Evolutionary conservation across 1,140 invertebrate species (phyloP).

Genomic region (Conus betulinus): DNA sequence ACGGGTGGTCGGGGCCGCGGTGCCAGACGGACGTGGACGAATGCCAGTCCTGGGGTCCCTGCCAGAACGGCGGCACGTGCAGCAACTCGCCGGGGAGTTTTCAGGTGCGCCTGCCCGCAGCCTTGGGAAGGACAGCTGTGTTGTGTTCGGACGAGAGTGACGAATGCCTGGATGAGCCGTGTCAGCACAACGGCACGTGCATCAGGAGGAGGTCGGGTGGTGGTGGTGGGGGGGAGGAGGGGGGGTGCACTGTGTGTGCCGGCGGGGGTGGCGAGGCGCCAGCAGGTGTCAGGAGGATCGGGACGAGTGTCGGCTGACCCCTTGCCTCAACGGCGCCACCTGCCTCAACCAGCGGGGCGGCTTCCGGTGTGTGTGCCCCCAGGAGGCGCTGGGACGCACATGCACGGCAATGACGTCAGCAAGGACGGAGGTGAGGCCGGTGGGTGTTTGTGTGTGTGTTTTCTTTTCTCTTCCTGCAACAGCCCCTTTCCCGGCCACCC

Average conservation of each 20-base stretch:
- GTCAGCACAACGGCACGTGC: slow-evolving; percentile 58
- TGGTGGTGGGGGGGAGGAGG: slow-evolving; percentile 29
- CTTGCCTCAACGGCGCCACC: slow-evolving; percentile 85
- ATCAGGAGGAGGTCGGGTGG: slow-evolving; percentile 40
- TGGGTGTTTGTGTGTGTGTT: too few relatives aligned
- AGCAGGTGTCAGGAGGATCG: slow-evolving; percentile 84
- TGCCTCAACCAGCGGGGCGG: slow-evolving; percentile 41
- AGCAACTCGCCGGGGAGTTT: slow-evolving; percentile 79
- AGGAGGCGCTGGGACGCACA: not conserved
- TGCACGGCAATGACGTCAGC: not conserved
- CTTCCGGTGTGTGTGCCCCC: slow-evolving; percentile 38
- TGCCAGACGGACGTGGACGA: slow-evolving; percentile 96
- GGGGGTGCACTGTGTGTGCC: slow-evolving; percentile 92
- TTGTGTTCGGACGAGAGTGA: slow-evolving; percentile 55
- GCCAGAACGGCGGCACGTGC: slow-evolving; percentile 91
- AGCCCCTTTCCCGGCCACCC: too few relatives aligned
- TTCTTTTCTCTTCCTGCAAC: too few relatives aligned
- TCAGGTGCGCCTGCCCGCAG: slow-evolving; percentile 83
- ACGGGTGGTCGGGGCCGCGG: slow-evolving; percentile 92
- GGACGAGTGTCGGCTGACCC: slow-evolving; percentile 74
- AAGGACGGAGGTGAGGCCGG: not conserved
- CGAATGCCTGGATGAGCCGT: slow-evolving; percentile 53
- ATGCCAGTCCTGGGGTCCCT: slow-evolving; percentile 91
- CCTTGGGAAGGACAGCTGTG: slow-evolving; percentile 35
- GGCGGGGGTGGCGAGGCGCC: slow-evolving; percentile 79